Evolutionary conservation across 2,113 vertebrate genomes (phyloP), one percentile per base, ranked within the genome.

Genomic region (Dicaeum eximium): DNA sequence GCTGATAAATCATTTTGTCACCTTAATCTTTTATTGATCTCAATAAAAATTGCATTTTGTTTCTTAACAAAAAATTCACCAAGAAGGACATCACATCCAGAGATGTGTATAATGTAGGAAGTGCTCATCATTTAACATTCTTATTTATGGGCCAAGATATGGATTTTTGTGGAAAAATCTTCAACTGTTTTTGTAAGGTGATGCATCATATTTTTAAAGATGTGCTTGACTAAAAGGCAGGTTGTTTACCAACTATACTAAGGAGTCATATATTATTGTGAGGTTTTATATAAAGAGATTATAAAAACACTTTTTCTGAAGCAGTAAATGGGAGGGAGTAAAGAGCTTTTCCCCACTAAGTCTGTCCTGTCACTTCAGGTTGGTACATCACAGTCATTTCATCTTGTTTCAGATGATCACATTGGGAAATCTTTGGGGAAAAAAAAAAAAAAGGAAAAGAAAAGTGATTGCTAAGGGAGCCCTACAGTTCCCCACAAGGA

Each of bases 11-110:
- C 98, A 98, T 89, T 97, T 97, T 98, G 98, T 98, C 98, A 98
- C 97, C 97, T 98, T 98, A 98, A 98, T 98, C 98, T 98, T 98
- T 97, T 98, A 98, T 98, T 97, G 98, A 98, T 98, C 96, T 98
- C 98, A 97, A 97, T 98, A 98, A 98, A 98, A 98, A 97, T 97
- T 95, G 97, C 97, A 97, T 97, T 97, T 98, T 97, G 95, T 97
- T 98, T 97, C 95, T 95, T 97, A 98, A 97, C 97, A 97, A 98
- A 98, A 98, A 98, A 97, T 98, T 96, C 96, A 95, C 97, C 92
- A 73, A 96, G 94, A 97, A 98, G 94, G 95, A 97, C 97, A 97
- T 87, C 88, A 38, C 66, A 48, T 78, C 40, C 89, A 96, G 89
- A 84, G 86, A 37, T 88, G 96, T 90, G 96, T 80, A 90, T n/a